Percentiles rank a stretch among this genome's conserved stretches.
These are phyloP conservation scores for Drosophila maculinotata DNA, from an alignment of 2,888 invertebrate genomes.

Conservation along the genomic window DNA sequence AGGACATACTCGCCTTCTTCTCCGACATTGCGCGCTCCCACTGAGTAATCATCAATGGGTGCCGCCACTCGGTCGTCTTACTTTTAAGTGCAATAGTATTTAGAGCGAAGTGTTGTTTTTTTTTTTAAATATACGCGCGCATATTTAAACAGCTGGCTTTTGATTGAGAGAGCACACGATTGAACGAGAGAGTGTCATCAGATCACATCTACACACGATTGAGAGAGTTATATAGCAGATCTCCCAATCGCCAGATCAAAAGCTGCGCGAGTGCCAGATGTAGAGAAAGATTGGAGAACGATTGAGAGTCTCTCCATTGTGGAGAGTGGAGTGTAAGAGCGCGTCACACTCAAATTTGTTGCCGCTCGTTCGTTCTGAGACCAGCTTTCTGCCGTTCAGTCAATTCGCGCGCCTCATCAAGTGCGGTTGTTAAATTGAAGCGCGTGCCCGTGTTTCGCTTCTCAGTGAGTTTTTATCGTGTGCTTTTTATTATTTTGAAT, in stretches of 20 bases:
- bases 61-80: conserved; percentile 43
- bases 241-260: conserved; percentile 7
- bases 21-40: conserved; percentile 99
- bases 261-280: conserved; percentile 8
- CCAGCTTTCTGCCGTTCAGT: conserved; percentile 60
- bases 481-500: conserved; percentile 51
- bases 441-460: conserved; percentile 4
- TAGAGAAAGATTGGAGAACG: not conserved
- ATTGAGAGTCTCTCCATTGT: no score
- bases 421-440: conserved; percentile 46
- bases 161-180: no score
- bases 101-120: conserved; percentile 56
- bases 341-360: not conserved
- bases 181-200: no score
- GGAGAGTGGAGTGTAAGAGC: conserved; percentile 4
- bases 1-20: conserved; percentile 98
- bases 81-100: conserved; percentile 83
- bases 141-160: conserved; percentile 58
- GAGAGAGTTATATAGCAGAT: no score
- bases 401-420: conserved; percentile 51
- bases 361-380: conserved; percentile 26
- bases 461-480: conserved; percentile 38
- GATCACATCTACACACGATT: no score
- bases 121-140: conserved; percentile 61
- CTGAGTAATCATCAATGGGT: conserved; percentile 84